Evolutionary conservation across 2,113 vertebrate genomes (phyloP).

Genomic region (Pachycephala philippinensis): DNA sequence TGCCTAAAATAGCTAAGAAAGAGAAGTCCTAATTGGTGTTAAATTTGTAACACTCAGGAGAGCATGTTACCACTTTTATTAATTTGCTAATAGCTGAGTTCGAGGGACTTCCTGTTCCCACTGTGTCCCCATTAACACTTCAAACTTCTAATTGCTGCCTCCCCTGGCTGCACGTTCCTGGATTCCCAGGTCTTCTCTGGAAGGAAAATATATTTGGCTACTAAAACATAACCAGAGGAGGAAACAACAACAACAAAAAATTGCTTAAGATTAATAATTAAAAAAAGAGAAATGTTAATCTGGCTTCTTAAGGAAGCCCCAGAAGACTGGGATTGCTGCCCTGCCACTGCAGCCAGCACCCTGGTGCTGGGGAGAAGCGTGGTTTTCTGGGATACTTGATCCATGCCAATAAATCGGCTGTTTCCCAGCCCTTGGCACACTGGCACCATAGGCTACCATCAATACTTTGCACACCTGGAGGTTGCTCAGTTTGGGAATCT

Average conservation of each 20-base stretch:
- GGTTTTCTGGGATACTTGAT: background rate
- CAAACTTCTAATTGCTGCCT: background rate
- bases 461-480: background rate
- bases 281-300: background rate
- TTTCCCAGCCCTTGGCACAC: background rate
- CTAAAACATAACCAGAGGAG: background rate
- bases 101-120: background rate
- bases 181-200: background rate
- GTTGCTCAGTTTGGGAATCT: background rate
- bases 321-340: background rate
- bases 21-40: conserved; percentile 33
- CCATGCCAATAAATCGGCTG: background rate
- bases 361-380: background rate
- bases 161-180: background rate
- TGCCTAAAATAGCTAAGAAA: conserved; percentile 22
- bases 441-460: background rate
- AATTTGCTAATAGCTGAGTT: conserved; percentile 13
- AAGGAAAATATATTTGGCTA: background rate
- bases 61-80: background rate
- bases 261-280: background rate
- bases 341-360: background rate
- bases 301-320: background rate
- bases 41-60: conserved; percentile 35
- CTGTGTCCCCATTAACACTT: conserved; percentile 13
- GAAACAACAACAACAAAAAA: background rate